A percentile compares a stretch with the other conserved stretches of the same genome.
Conservation (phyloP, 2,797 vertebrate genomes). For the Muraenolepis orangiensis region DNA sequence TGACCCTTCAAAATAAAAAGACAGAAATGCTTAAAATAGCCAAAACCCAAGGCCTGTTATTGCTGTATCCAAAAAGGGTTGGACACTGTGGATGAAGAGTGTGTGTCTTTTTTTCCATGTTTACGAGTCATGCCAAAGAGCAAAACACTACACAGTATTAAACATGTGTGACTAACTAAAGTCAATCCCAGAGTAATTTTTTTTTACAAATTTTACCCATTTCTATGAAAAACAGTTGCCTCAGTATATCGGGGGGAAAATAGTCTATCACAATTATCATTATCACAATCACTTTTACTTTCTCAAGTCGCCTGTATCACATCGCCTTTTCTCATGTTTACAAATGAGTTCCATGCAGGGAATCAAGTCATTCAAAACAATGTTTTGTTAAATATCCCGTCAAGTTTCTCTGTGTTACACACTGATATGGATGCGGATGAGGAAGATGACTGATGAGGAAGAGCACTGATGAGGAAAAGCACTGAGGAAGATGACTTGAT, state of each 20-base stretch:
- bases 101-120: constrained; percentile 3
- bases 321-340: background rate
- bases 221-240: background rate
- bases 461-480: constrained; percentile 11
- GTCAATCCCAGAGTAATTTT: constrained; percentile 11
- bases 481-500: constrained; percentile 10
- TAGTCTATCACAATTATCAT: too few species aligned
- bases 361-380: background rate
- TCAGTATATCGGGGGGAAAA: too few species aligned
- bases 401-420: background rate
- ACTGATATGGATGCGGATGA: constrained; percentile 18
- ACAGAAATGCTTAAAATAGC: background rate
- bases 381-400: background rate
- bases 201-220: background rate
- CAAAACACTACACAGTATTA: constrained; percentile 12
- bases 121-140: constrained; percentile 48
- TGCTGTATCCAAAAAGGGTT: background rate
- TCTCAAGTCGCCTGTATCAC: background rate
- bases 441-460: constrained; percentile 27
- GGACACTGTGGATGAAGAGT: constrained; percentile 30
- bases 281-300: background rate
- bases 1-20: background rate
- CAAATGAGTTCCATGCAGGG: constrained; percentile 3
- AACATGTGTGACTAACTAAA: background rate
- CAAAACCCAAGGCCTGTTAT: background rate